Evolutionary conservation across 1,140 invertebrate genomes (phyloP).

Genomic region (Dreissena rostriformis): DNA sequence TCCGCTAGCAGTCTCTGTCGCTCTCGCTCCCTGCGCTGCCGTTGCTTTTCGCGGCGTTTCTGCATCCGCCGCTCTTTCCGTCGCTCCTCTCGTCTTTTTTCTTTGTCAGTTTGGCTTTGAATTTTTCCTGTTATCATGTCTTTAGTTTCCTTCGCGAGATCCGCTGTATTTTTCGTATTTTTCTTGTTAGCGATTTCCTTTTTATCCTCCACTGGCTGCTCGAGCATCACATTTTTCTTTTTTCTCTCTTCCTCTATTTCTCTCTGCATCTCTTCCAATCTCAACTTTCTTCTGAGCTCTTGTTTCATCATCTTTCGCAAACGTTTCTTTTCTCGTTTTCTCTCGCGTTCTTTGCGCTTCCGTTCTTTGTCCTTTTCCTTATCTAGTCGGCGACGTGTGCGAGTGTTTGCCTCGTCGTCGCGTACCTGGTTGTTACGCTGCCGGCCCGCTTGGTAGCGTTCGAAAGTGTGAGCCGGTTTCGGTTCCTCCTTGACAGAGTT

Average conservation of each 20-base stretch:
- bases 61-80: conserved; percentile 12
- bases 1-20: too few relatives aligned
- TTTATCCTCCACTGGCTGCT: conserved; percentile 4
- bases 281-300: neutral
- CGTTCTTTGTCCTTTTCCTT: conserved; percentile 52
- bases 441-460: conserved; percentile 9
- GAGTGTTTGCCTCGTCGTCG: conserved; percentile 16
- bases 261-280: conserved; percentile 7
- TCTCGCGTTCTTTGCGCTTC: conserved; percentile 8
- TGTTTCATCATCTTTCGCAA: conserved; percentile 22
- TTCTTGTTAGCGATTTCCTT: neutral
- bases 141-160: conserved; percentile 27
- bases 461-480: neutral
- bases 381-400: conserved; percentile 35
- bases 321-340: conserved; percentile 25
- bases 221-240: conserved; percentile 12
- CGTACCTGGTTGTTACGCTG: conserved; percentile 14
- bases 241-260: conserved; percentile 31
- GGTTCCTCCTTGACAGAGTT: conserved; percentile 26
- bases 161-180: neutral
- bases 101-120: neutral
- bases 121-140: conserved; percentile 11
- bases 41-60: neutral
- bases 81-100: conserved; percentile 20
- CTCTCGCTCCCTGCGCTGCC: too few relatives aligned